Conservation (phyloP, 2,888 invertebrate species). For the Gnatocerus cornutus region DNA sequence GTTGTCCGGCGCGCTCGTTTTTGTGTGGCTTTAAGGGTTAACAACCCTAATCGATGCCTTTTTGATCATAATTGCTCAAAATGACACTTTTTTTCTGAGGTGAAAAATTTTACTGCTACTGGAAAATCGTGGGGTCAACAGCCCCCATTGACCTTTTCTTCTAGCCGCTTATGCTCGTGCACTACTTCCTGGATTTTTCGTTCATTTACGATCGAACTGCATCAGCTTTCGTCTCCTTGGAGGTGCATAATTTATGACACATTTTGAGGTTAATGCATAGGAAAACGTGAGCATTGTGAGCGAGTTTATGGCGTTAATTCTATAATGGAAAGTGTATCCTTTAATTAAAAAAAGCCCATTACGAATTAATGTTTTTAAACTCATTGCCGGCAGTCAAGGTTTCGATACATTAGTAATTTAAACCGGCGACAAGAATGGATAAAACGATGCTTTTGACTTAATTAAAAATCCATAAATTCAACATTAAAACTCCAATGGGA, state of each 20-base stretch:
- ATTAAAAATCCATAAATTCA: conserved; percentile 37
- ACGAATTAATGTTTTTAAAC: conserved; percentile 36
- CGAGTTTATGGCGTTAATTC: conserved; percentile 33
- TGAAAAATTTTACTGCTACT: no score
- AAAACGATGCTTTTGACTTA: conserved; percentile 31
- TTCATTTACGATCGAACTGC: conserved; percentile 11
- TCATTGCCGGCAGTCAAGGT: conserved; percentile 39
- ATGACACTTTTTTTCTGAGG: no score
- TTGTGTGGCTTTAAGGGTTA: conserved; percentile 12
- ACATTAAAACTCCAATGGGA: conserved; percentile 23
- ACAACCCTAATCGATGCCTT: conserved; percentile 5
- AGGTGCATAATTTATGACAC: conserved; percentile 13
- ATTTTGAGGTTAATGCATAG: conserved; percentile 34
- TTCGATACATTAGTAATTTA: conserved; percentile 21
- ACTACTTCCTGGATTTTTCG: no score
- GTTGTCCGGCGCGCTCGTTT: conserved; percentile 24
- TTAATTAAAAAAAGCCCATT: conserved; percentile 39
- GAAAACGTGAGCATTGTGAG: conserved; percentile 30
- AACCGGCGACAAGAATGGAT: conserved; percentile 25
- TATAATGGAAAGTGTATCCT: conserved; percentile 38
- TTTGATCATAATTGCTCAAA: not conserved
- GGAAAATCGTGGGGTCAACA: not conserved
- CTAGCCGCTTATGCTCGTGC: not conserved
- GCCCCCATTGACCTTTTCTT: not conserved
- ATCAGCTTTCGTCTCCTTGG: no score